These are phyloP conservation scores for Acrocephalus arundinaceus DNA, from an alignment of 2,113 vertebrate genomes.

Conservation along the genomic window DNA sequence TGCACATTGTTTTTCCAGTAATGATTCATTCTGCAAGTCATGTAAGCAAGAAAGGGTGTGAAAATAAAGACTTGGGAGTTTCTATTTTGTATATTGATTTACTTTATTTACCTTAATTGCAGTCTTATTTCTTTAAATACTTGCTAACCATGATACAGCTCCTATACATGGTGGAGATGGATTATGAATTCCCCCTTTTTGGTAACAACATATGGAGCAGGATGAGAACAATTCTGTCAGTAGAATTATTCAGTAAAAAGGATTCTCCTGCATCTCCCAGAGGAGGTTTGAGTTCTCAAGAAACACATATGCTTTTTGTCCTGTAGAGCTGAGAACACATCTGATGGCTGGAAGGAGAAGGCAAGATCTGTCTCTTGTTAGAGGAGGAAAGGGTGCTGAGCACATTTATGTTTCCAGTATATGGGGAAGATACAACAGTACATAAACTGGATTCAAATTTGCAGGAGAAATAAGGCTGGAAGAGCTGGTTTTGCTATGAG, in stretches of 20 bases:
- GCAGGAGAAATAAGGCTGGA: neutral
- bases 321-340: neutral
- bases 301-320: neutral
- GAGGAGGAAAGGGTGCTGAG: neutral
- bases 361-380: neutral
- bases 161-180: neutral
- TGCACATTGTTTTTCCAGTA: neutral
- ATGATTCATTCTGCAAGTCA: neutral
- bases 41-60: neutral
- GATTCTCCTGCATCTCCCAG: neutral
- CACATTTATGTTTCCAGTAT: neutral
- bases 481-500: neutral
- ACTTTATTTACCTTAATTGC: neutral
- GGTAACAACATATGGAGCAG: neutral
- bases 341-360: neutral
- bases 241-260: neutral
- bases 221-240: neutral
- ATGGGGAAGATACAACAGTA: neutral
- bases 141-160: accelerated
- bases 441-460: neutral
- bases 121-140: neutral
- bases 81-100: neutral
- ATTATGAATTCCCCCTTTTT: neutral
- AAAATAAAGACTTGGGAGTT: neutral
- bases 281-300: neutral